phyloP scores from a whole-genome alignment of 2,113 vertebrate genomes.

The Scytalopus superciliaris region DNA sequence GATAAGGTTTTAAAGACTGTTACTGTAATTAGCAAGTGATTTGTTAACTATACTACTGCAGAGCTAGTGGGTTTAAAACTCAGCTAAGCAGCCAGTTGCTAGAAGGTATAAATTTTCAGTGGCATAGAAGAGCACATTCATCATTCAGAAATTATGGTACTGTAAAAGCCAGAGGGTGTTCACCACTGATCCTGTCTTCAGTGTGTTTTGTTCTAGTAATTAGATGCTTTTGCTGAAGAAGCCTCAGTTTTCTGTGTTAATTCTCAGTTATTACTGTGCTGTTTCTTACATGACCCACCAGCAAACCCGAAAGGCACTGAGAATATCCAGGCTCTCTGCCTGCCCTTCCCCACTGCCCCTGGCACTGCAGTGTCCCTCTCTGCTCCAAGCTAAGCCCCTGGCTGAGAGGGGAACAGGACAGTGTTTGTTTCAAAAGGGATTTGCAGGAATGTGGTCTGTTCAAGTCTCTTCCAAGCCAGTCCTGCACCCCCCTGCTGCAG shows the following conservation, averaged over 20 bases:
- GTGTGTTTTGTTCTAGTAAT: neutral
- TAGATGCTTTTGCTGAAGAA: neutral
- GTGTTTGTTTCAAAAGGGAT: neutral
- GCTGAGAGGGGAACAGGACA: neutral
- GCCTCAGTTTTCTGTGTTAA: neutral
- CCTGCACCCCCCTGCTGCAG: neutral
- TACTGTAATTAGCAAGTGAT: conserved; percentile 42
- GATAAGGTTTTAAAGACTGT: conserved; percentile 49
- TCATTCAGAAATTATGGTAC: neutral
- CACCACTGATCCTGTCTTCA: neutral
- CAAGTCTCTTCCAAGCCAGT: neutral
- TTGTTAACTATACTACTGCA: conserved; percentile 39
- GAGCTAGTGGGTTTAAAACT: conserved; percentile 27
- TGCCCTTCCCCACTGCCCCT: neutral
- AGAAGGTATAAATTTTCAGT: conserved; percentile 6
- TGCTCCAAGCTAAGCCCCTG: neutral
- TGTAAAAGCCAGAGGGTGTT: conserved; percentile 8
- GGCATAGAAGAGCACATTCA: neutral
- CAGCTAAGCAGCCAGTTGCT: conserved; percentile 1
- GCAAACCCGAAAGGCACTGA: neutral
- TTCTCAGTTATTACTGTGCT: neutral
- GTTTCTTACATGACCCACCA: neutral
- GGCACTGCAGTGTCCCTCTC: neutral
- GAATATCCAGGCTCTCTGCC: neutral
- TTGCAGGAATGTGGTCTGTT: neutral